These are phyloP conservation scores for Isurus oxyrinchus DNA, from an alignment of 2,113 vertebrate genomes.

Conservation along the genomic window DNA sequence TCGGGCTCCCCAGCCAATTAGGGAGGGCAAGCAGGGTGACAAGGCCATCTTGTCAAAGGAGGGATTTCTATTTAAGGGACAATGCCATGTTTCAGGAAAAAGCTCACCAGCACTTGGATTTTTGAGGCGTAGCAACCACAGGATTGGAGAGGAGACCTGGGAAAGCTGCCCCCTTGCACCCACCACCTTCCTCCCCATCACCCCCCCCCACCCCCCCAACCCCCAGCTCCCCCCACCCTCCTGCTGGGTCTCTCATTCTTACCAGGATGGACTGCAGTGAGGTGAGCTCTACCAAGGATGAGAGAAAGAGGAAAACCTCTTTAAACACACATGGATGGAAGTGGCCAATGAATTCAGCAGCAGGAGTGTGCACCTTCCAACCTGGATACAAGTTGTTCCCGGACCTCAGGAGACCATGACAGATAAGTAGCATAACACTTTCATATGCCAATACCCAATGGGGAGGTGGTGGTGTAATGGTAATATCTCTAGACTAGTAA, in stretches of 20 bases:
- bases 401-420: background rate
- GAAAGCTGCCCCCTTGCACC: background rate
- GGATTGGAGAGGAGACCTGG: background rate
- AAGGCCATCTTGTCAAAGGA: background rate
- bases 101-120: background rate
- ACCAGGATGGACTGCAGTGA: background rate
- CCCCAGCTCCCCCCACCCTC: no score
- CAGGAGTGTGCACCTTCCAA: background rate
- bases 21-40: background rate
- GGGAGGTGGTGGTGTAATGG: no score
- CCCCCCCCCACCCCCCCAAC: no score
- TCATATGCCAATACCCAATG: background rate
- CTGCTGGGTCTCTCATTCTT: background rate
- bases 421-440: background rate
- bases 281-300: background rate
- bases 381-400: background rate
- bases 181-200: no score
- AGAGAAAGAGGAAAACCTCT: no score
- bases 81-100: background rate
- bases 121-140: background rate
- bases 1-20: background rate
- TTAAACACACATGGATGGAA: background rate
- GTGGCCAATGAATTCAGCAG: background rate
- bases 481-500: no score
- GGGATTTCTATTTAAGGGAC: background rate